Conservation (phyloP, 2,888 invertebrate species). For the Ophion ellenae region DNA sequence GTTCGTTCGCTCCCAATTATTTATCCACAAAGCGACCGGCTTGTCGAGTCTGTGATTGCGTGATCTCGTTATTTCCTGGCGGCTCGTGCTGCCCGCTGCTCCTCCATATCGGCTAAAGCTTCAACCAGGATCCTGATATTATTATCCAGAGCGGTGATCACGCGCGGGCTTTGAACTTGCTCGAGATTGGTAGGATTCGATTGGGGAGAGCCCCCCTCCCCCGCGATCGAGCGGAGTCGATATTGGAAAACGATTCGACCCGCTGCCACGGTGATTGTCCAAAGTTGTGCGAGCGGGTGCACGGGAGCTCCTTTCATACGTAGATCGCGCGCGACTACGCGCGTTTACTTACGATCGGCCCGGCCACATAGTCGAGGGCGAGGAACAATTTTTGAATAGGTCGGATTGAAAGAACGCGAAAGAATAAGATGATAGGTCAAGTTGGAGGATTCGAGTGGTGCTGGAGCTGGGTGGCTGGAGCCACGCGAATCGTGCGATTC, state of each 20-base stretch:
- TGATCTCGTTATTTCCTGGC: not conserved
- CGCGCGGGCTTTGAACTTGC: constrained; percentile 45
- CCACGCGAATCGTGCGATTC: constrained; percentile 41
- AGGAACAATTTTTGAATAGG: not conserved
- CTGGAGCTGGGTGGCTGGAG: constrained; percentile 17
- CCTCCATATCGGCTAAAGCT: too few relatives aligned
- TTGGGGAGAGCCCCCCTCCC: constrained; percentile 73
- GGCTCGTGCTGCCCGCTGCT: not conserved
- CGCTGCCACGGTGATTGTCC: constrained; percentile 68
- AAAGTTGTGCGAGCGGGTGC: constrained; percentile 46
- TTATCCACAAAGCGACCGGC: constrained; percentile 77
- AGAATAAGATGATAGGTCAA: constrained; percentile 18
- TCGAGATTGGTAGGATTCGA: constrained; percentile 71
- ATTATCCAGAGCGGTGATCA: constrained; percentile 70
- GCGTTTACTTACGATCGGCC: not conserved
- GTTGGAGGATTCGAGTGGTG: constrained; percentile 44
- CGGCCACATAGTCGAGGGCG: too few relatives aligned
- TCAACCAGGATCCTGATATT: not conserved
- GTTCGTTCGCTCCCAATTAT: constrained; percentile 82
- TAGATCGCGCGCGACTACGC: constrained; percentile 42
- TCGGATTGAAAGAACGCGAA: not conserved
- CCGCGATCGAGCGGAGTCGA: constrained; percentile 59
- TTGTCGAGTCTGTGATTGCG: constrained; percentile 80
- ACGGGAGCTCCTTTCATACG: constrained; percentile 22
- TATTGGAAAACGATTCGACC: constrained; percentile 81